A percentile compares a stretch with the other conserved stretches of the same genome.
These are phyloP conservation scores for Connochaetes taurinus DNA, from an alignment of 2,113 vertebrate species.

Conservation along the genomic window DNA sequence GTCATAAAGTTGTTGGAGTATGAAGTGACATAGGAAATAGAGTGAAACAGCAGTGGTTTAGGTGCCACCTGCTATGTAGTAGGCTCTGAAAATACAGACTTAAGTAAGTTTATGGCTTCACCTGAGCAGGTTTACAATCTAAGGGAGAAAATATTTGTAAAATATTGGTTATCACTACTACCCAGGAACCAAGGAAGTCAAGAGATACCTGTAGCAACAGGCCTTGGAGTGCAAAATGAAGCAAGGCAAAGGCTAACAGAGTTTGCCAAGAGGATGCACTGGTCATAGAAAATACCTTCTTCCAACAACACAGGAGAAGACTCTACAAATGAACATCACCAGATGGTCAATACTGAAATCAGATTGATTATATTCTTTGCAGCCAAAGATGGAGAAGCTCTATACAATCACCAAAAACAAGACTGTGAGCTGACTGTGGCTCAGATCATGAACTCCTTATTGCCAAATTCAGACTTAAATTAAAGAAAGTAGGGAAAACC, in stretches of 20 bases:
- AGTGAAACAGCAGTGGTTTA: neutral
- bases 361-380: neutral
- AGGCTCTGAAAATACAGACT: neutral
- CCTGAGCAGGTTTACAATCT: neutral
- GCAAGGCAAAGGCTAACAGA: neutral
- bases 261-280: neutral
- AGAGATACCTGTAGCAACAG: neutral
- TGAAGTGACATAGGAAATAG: neutral
- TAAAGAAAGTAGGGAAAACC: neutral
- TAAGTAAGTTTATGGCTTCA: neutral
- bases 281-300: neutral
- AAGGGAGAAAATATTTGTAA: neutral
- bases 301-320: neutral
- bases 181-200: neutral
- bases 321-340: neutral
- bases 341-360: neutral
- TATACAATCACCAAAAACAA: neutral
- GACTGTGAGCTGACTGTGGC: neutral
- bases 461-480: neutral
- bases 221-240: neutral
- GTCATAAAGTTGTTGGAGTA: neutral
- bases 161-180: neutral
- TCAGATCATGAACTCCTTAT: neutral
- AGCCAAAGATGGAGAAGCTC: neutral
- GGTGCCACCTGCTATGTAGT: neutral